phyloP scores from a whole-genome alignment of 2,113 vertebrate genomes.

The Tragelaphus scriptus region DNA sequence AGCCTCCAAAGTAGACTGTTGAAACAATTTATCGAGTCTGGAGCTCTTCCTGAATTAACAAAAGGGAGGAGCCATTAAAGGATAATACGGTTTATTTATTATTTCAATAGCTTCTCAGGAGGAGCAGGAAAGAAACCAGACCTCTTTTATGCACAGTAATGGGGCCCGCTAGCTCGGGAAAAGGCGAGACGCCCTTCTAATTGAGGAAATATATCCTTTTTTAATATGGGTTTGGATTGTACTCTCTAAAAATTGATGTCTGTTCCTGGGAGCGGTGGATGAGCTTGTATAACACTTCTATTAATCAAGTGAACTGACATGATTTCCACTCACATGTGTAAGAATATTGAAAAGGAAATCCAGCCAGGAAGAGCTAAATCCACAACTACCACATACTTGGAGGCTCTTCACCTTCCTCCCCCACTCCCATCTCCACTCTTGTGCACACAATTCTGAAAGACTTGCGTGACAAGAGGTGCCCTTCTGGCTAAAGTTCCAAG shows the following conservation, averaged over 20 bases:
- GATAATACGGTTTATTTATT: constrained; percentile 60
- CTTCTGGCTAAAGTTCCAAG: background rate
- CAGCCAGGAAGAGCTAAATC: background rate
- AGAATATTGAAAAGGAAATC: constrained; percentile 29
- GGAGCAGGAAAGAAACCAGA: constrained; percentile 71
- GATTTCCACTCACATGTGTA: constrained; percentile 30
- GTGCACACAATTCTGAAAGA: background rate
- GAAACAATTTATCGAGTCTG: constrained; percentile 56
- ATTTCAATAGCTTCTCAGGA: constrained; percentile 55
- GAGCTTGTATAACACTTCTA: constrained; percentile 15
- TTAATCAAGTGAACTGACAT: constrained; percentile 29
- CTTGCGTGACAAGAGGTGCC: background rate
- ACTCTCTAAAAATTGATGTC: constrained; percentile 53
- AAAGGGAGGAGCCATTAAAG: constrained; percentile 52
- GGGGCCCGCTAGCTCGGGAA: constrained; percentile 17
- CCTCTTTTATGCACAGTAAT: constrained; percentile 56
- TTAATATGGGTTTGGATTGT: constrained; percentile 41
- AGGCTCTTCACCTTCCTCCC: background rate
- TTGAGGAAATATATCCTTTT: constrained; percentile 68
- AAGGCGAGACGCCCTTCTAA: constrained; percentile 54
- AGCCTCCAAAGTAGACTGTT: background rate
- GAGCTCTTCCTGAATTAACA: constrained; percentile 66
- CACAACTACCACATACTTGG: background rate
- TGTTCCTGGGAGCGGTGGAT: constrained; percentile 17
- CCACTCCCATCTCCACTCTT: fast-evolving